phyloP scores from a whole-genome alignment of 2,888 invertebrate species.

The Scaptomyza tumidula region DNA sequence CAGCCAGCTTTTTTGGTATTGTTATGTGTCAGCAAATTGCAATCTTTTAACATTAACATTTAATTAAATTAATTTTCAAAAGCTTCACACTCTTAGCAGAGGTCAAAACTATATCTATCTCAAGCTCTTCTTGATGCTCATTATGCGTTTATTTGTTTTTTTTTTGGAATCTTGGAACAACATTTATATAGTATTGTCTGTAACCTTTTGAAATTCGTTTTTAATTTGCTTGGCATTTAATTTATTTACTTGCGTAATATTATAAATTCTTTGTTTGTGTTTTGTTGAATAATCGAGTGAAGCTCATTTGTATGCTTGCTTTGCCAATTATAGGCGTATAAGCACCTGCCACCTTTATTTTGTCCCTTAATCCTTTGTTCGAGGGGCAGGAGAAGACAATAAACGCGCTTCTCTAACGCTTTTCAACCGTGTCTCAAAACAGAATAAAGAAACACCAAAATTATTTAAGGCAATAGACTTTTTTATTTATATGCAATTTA shows the following conservation, averaged over 20 bases:
- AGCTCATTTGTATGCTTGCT: conserved; percentile 2
- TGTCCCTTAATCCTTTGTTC: not conserved
- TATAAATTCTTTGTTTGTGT: not conserved
- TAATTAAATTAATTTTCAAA: conserved; percentile 69
- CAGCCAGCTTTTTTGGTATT: conserved; percentile 39
- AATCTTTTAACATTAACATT: conserved; percentile 51
- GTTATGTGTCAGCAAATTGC: conserved; percentile 63
- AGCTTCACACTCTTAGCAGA: not conserved
- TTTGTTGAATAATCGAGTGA: conserved; percentile 3
- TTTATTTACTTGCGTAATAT: not conserved
- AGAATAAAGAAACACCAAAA: conserved; percentile 22
- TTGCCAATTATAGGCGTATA: conserved; percentile 24
- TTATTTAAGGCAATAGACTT: conserved; percentile 54
- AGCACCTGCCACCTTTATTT: conserved; percentile 7
- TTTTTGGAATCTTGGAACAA: not conserved
- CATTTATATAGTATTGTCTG: not conserved
- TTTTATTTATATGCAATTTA: conserved; percentile 69
- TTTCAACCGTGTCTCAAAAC: not conserved
- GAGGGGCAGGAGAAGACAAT: conserved; percentile 17
- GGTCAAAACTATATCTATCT: not conserved
- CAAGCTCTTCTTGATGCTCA: not conserved
- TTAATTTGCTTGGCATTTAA: not conserved
- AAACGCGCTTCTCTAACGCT: conserved; percentile 14
- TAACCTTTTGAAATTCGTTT: not conserved
- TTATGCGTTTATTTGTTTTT: not conserved